phyloP scores from a whole-genome alignment of 2,113 vertebrate species.

The Lagopus muta region DNA sequence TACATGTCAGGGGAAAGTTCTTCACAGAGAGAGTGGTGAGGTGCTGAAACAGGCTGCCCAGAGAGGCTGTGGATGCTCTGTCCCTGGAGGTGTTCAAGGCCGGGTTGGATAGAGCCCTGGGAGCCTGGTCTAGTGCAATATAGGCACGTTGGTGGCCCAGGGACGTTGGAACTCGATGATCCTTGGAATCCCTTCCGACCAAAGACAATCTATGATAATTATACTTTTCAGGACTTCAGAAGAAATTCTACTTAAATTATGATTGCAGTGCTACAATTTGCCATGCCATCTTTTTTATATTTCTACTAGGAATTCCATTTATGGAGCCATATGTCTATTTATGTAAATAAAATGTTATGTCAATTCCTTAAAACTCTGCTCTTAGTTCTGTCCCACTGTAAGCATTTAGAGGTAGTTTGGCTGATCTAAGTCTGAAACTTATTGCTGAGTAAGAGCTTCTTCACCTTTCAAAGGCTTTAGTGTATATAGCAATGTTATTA shows the following conservation, averaged over 20 bases:
- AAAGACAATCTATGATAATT: too few species aligned
- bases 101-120: too few species aligned
- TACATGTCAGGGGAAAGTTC: too few species aligned
- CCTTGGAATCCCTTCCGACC: too few species aligned
- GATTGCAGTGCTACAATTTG: accelerated
- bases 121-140: too few species aligned
- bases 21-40: too few species aligned
- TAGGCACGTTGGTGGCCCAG: too few species aligned
- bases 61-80: too few species aligned
- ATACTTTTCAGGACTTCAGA: not conserved
- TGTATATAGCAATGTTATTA: not conserved
- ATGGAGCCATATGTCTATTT: not conserved
- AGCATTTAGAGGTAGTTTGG: not conserved
- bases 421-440: not conserved
- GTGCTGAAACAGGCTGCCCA: too few species aligned
- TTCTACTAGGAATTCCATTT: not conserved
- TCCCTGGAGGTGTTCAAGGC: too few species aligned
- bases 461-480: not conserved
- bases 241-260: not conserved
- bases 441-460: not conserved
- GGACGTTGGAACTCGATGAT: too few species aligned
- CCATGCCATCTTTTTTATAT: not conserved
- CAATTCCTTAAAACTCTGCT: not conserved
- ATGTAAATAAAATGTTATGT: not conserved
- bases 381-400: not conserved